phyloP scores from a whole-genome alignment of 2,797 vertebrate species.

The Danio choprae region DNA sequence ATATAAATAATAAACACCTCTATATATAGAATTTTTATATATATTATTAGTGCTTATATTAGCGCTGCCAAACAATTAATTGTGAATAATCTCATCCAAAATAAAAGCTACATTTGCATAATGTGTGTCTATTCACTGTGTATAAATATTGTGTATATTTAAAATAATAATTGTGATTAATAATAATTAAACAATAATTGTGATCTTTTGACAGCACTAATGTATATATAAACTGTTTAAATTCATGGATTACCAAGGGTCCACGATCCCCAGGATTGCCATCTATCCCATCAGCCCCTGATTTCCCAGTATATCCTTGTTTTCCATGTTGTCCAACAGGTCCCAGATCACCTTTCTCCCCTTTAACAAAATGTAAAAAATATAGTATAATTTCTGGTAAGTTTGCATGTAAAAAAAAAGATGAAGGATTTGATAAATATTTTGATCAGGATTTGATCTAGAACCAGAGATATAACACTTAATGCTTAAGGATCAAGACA shows the following conservation, averaged over 20 bases:
- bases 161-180: too few relatives aligned
- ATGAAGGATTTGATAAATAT: neutral
- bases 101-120: too few relatives aligned
- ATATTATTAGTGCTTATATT: too few relatives aligned
- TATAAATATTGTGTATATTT: too few relatives aligned
- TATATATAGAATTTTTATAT: too few relatives aligned
- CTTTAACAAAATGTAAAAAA: constrained; percentile 61
- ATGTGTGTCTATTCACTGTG: too few relatives aligned
- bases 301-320: constrained; percentile 66
- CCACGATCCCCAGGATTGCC: constrained; percentile 69
- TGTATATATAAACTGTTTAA: neutral
- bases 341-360: constrained; percentile 69
- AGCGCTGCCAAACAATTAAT: too few relatives aligned
- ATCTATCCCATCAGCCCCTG: constrained; percentile 62
- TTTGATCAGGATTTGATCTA: neutral
- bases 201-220: neutral
- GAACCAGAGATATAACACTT: neutral
- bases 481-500: neutral
- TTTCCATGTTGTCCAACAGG: constrained; percentile 59
- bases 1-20: too few relatives aligned
- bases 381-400: neutral
- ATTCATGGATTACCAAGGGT: constrained; percentile 59
- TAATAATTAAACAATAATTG: too few relatives aligned
- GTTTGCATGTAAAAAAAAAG: neutral
- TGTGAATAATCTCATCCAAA: too few relatives aligned